Evolutionary conservation across 2,113 vertebrate genomes (phyloP).

Genomic region (Pandion haliaetus): DNA sequence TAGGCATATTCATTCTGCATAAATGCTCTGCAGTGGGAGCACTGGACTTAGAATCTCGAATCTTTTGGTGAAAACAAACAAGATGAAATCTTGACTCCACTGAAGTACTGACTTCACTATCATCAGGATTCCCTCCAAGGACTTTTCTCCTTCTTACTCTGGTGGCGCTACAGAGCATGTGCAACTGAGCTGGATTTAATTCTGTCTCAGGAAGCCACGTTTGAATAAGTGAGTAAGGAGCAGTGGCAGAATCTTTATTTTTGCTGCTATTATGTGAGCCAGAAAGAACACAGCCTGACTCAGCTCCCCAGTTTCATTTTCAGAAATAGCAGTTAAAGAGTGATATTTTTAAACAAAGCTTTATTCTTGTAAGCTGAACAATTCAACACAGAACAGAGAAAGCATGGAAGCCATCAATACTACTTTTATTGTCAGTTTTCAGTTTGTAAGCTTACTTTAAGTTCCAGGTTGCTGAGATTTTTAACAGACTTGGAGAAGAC

Average conservation of each 20-base stretch:
- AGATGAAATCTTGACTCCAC: not conserved
- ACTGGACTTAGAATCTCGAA: not conserved
- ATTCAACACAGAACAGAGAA: not conserved
- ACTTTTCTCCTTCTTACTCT: not conserved
- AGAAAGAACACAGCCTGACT: conserved; percentile 1
- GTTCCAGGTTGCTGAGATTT: not conserved
- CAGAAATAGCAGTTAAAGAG: not conserved
- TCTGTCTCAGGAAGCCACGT: not conserved
- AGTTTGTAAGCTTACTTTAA: not conserved
- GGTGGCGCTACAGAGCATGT: not conserved
- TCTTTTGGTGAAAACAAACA: not conserved
- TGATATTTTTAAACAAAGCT: not conserved
- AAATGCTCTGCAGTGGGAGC: not conserved
- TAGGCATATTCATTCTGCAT: not conserved
- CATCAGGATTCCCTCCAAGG: not conserved
- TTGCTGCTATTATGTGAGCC: not conserved
- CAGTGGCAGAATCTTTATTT: not conserved
- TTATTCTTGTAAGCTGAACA: not conserved
- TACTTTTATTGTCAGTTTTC: not conserved
- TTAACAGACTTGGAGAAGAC: not conserved
- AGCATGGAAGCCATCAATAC: not conserved
- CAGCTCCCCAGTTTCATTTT: not conserved
- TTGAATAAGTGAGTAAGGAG: not conserved
- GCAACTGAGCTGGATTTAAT: not conserved
- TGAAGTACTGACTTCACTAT: not conserved